Evolutionary conservation across 2,888 invertebrate species (phyloP).

Genomic region (Lissonota sp.): DNA sequence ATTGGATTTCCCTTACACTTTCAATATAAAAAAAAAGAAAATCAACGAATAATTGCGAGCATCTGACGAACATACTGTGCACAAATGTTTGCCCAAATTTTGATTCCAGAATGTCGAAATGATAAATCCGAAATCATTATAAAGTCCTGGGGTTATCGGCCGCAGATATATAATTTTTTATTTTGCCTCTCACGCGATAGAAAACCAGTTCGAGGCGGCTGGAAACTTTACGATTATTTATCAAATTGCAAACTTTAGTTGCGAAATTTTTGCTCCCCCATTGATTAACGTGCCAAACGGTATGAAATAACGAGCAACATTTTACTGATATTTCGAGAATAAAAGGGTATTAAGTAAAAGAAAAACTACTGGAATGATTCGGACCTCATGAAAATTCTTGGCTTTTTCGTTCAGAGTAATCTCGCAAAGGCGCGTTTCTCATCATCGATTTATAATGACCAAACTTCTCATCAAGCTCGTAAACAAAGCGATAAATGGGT

Average conservation of each 20-base stretch:
- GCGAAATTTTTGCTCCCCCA: background rate
- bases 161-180: conserved; percentile 20
- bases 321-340: background rate
- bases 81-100: background rate
- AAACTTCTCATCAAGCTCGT: conserved; percentile 20
- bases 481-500: conserved; percentile 58
- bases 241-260: background rate
- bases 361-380: background rate
- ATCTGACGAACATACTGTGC: background rate
- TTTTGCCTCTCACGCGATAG: background rate
- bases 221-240: conserved; percentile 20
- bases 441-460: conserved; percentile 10
- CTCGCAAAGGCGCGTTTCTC: conserved; percentile 1
- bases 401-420: background rate
- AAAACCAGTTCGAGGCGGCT: conserved; percentile 38
- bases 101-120: background rate
- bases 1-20: background rate
- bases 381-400: background rate
- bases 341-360: too few relatives aligned
- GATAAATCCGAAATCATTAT: conserved; percentile 24
- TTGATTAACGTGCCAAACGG: background rate
- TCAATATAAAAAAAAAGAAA: background rate
- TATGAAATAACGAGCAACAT: background rate
- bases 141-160: conserved; percentile 47
- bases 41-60: background rate